Base-by-base conservation (phyloP, 64 coral and sea anemone species). In the Actinia equina region DNA sequence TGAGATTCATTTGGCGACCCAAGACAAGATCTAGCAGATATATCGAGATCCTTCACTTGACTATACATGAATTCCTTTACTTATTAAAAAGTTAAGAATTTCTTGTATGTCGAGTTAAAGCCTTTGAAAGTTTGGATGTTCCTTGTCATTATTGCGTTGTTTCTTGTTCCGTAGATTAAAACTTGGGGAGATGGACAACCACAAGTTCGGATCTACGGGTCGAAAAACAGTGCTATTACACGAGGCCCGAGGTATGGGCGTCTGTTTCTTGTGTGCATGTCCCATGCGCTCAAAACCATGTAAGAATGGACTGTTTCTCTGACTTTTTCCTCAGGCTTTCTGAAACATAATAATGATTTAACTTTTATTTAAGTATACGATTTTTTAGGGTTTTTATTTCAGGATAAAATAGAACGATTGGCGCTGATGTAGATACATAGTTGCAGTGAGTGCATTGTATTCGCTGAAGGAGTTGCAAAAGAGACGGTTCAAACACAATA, bases 131-230 rank as follows among this genome's bases (percentile, higher is more conserved):
- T 12, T 74, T 74, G 69, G 25, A 15, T 74, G 62, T 4, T 74
- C 12, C 69, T 30, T n/a, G 25, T 74, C 10, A 30, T 14, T 2
- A 52, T 4, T 81, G 49, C 6, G 78, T 16, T 44, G 45, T 3
- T 52, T 81, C 19, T 46, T n/a, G 43, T 81, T 81, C 78, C 78
- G 78, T 81, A 81, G 78, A 81, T 44, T 44, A n/a, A 81, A 81
- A 81, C 78, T 52, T 81, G 78, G 78, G 78, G 78, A 81, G 14
- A 1, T 81, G 0, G 14, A 81, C 62, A 46, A 81, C 78, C 78
- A 81, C 78, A 81, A 81, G 78, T 81, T 81, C 78, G 78, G 78
- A 81, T 81, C 78, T 81, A 81, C 78, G 78, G 78, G 78, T 81
- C 43, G 14, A 52, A 17, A 81, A 81, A 52, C 6, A 22, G 17